Evolutionary conservation across 2,113 vertebrate genomes (phyloP).

Genomic region (Eclectus roratus): DNA sequence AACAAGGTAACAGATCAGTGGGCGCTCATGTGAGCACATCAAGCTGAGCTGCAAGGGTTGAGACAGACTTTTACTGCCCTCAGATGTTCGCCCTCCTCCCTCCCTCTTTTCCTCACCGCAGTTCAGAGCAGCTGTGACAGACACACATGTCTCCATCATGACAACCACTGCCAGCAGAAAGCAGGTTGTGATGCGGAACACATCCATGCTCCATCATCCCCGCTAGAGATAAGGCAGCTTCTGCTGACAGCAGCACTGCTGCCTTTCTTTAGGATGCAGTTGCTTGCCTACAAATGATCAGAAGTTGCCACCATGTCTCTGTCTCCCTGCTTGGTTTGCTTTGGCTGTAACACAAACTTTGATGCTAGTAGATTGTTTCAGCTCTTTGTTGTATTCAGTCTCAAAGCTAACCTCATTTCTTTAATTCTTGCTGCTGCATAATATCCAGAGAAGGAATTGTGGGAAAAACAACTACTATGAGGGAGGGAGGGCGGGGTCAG

Average conservation of each 20-base stretch:
- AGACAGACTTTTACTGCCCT: background rate
- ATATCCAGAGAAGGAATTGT: background rate
- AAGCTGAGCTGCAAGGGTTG: background rate
- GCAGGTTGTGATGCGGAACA: background rate
- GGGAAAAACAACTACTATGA: background rate
- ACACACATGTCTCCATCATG: background rate
- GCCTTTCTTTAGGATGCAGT: background rate
- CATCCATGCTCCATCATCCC: fast-evolving
- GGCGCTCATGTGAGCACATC: background rate
- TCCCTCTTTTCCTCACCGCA: fast-evolving
- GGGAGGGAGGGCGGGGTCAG: background rate
- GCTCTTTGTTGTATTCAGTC: background rate
- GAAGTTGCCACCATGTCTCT: fast-evolving
- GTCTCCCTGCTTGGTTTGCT: background rate
- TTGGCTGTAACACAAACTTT: background rate
- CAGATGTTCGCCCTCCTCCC: background rate
- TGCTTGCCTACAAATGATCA: background rate
- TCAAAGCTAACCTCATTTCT: background rate
- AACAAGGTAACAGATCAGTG: background rate
- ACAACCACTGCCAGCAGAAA: fast-evolving
- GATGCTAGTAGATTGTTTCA: background rate
- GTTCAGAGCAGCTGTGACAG: fast-evolving
- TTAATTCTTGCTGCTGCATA: background rate
- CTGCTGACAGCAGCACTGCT: background rate
- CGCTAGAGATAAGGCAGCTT: background rate